phyloP scores from a whole-genome alignment of 2,113 vertebrate species.

The Saccopteryx leptura region DNA sequence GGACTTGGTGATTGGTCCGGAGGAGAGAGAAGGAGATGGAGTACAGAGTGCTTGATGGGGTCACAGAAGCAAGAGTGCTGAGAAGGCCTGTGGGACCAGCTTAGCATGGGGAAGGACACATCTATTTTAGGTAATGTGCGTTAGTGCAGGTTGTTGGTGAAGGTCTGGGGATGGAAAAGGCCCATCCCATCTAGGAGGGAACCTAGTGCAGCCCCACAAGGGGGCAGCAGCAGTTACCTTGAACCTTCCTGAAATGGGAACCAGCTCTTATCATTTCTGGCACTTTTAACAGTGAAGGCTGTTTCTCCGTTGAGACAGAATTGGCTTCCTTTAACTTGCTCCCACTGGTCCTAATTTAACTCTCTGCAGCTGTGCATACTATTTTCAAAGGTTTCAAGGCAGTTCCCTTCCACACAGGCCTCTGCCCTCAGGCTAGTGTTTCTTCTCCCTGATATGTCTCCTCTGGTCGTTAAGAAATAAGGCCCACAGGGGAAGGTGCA shows the following conservation, averaged over 20 bases:
- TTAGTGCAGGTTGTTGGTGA: background rate
- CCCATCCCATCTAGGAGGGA: background rate
- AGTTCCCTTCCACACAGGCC: background rate
- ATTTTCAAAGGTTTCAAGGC: conserved; percentile 17
- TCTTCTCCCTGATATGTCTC: conserved; percentile 4
- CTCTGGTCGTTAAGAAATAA: conserved; percentile 2
- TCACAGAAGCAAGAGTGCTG: background rate
- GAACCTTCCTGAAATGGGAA: conserved; percentile 31
- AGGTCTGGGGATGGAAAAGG: conserved; percentile 2
- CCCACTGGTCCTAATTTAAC: conserved; percentile 31
- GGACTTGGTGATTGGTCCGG: background rate
- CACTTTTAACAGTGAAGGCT: conserved; percentile 22
- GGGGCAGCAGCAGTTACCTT: conserved; percentile 75
- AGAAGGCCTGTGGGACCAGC: conserved; percentile 12
- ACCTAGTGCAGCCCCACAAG: conserved; percentile 68
- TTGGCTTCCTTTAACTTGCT: conserved; percentile 38
- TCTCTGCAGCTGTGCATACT: conserved; percentile 9
- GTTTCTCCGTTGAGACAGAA: conserved; percentile 2
- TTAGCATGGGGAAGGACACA: conserved; percentile 15
- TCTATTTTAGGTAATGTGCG: background rate
- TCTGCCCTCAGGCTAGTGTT: background rate
- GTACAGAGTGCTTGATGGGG: background rate
- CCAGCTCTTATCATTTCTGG: background rate
- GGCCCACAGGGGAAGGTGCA: background rate
- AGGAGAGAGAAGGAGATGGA: background rate